Evolutionary conservation across 2,797 vertebrate species (phyloP).

Genomic region (Cynopterus sphinx): DNA sequence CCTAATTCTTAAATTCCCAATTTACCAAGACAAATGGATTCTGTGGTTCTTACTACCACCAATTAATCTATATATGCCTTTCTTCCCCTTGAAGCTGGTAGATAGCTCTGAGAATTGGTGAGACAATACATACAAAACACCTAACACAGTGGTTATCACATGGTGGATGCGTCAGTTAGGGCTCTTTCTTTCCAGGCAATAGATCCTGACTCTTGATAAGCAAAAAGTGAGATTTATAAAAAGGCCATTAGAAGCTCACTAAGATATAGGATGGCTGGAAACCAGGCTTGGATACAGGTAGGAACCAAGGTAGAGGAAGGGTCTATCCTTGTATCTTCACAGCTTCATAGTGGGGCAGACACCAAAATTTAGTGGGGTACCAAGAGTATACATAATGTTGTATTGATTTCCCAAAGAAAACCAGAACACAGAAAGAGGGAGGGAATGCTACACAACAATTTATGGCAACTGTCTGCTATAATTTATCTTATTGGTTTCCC

Average conservation of each 20-base stretch:
- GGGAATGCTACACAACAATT: background rate
- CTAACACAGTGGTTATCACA: background rate
- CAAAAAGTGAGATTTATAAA: background rate
- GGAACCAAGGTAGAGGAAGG: background rate
- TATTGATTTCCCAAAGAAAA: background rate
- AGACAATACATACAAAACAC: background rate
- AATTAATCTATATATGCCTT: background rate
- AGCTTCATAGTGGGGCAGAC: background rate
- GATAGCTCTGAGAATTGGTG: background rate
- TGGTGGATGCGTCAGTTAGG: background rate
- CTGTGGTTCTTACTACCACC: background rate
- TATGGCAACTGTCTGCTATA: background rate
- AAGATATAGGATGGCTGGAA: background rate
- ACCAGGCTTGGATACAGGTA: background rate
- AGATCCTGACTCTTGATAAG: background rate
- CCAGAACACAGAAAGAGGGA: background rate
- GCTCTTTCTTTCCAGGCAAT: background rate
- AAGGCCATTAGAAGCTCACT: background rate
- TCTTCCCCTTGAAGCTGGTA: background rate
- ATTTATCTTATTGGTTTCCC: background rate
- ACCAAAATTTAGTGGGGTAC: background rate
- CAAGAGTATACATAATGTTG: background rate
- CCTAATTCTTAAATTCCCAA: background rate
- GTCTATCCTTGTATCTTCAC: background rate
- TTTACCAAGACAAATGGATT: background rate